Evolutionary conservation across 2,113 vertebrate species (phyloP), one percentile per base, ranked within the genome.

Genomic region (Cebidichthys violaceus): DNA sequence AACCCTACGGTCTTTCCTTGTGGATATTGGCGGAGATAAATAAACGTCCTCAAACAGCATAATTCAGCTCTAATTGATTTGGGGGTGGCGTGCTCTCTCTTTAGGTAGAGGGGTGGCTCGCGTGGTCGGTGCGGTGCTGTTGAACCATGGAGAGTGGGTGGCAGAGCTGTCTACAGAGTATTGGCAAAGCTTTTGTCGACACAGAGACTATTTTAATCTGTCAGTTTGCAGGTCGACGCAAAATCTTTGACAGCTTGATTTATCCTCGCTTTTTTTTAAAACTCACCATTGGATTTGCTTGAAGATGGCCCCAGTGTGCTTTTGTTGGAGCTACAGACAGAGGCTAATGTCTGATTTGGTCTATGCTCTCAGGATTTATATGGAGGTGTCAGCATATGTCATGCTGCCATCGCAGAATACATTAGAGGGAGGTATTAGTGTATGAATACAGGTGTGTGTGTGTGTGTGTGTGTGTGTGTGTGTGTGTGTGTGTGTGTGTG

Each of bases 1-100:
- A 76, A 77, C 89, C 77, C 87, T 76, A 83, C 47, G 85, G 78
- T 86, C 85, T 84, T 84, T 84, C 84, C 79, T 87, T 24, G 69
- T 88, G 90, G 91, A 91, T 90, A 83, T 91, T 87, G 87, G 79
- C 74, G 35, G 73, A 89, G 89, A 94, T 92, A 91, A 91, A 92
- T 86, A 83, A 75, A 60, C 77, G 15, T 70, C 75, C 79, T 89
- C 70, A 80, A 92, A 86, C 67, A 54, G 75, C 81, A 75, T 86
- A 70, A 80, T 86, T 92, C 70, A 79, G 64, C 80, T 57, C 2
- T 86, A 83, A 90, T 89, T 85, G 84, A 92, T 86, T 85, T n/a
- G 22, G 29, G 29, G 24, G 57, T 24, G 41, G n/a, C 17, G 52
- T 45, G 6, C 37, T 66, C 54, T 24, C 7, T 35, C 9, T 88